Base-by-base conservation (phyloP, 2,797 vertebrate genomes). In the Nannoperca australis region DNA sequence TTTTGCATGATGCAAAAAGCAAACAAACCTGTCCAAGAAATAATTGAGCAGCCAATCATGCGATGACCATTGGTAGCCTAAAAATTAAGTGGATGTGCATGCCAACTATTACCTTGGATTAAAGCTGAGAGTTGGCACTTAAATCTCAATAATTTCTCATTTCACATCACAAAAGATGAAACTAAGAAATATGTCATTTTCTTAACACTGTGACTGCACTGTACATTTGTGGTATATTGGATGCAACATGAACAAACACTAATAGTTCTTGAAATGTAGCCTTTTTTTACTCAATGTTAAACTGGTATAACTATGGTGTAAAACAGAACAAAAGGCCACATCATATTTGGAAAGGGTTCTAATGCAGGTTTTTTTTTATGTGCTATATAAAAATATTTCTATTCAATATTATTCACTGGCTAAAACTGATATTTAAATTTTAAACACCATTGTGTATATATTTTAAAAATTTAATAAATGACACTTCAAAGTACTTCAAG, bases 71-170 rank as follows among this genome's bases (percentile, higher is more conserved):
- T 62, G 32, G 11, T 18, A 12, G 5, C 30, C 9, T 47, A 47
- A 70, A 58, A 70, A 12, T 32, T 4, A 6, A 32, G 32, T 32
- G 32, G 32, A 20, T 5, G 55, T 59, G 30, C 15, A 27, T 8
- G 0, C 20, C 36, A 27, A 32, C 32, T 32, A 18, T 22, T 54
- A 40, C 64, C 14, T 27, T 69, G 18, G 51, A 55, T 68, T n/a
- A 32, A 55, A 56, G 65, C 50, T 30, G 50, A 55, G 53, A 44
- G 27, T 56, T 4, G 30, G 30, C 40, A 45, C 36, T 45, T 68
- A n/a, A 30, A 55, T 22, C 17, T 9, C 66, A 32, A 6, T 32
- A 4, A 6, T 4, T 27, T 22, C 45, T 69, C 44, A 12, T 56
- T 56, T 69, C 22, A 45, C 42, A 68, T 30, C 24, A 6, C 13